phyloP scores from a whole-genome alignment of 1,140 invertebrate genomes.

The Ectropis grisescens region DNA sequence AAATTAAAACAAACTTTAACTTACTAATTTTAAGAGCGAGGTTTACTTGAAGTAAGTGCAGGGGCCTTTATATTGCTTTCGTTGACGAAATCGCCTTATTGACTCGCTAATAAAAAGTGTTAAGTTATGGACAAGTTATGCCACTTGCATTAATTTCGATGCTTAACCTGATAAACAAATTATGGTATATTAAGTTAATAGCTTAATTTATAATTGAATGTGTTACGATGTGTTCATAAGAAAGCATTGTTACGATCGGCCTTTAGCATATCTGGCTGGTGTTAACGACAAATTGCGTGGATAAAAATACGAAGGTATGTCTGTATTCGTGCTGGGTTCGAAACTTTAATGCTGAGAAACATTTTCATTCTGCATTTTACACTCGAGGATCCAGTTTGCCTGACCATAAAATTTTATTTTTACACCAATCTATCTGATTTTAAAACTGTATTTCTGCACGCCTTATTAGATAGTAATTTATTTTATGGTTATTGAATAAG shows the following conservation, averaged over 20 bases:
- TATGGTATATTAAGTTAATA: constrained; percentile 67
- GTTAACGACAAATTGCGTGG: constrained; percentile 48
- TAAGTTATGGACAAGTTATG: constrained; percentile 65
- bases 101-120: constrained; percentile 66
- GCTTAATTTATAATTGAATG: constrained; percentile 69
- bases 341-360: constrained; percentile 23
- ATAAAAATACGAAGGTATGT: constrained; percentile 21
- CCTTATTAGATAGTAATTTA: constrained; percentile 10
- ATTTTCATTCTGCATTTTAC: constrained; percentile 25
- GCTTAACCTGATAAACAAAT: constrained; percentile 70
- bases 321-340: constrained; percentile 13
- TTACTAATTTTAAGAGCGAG: constrained; percentile 11
- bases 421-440: constrained; percentile 13
- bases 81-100: constrained; percentile 58
- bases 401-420: constrained; percentile 29
- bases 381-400: constrained; percentile 19
- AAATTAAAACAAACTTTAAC: constrained; percentile 10
- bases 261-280: constrained; percentile 39
- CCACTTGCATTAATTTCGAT: constrained; percentile 68
- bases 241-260: constrained; percentile 51
- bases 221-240: constrained; percentile 53
- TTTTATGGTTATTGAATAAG: constrained; percentile 5
- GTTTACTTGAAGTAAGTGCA: constrained; percentile 15
- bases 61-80: constrained; percentile 34
- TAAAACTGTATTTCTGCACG: constrained; percentile 6